Evolutionary conservation across 2,113 vertebrate genomes (phyloP).

Genomic region (Anolis carolinensis): DNA sequence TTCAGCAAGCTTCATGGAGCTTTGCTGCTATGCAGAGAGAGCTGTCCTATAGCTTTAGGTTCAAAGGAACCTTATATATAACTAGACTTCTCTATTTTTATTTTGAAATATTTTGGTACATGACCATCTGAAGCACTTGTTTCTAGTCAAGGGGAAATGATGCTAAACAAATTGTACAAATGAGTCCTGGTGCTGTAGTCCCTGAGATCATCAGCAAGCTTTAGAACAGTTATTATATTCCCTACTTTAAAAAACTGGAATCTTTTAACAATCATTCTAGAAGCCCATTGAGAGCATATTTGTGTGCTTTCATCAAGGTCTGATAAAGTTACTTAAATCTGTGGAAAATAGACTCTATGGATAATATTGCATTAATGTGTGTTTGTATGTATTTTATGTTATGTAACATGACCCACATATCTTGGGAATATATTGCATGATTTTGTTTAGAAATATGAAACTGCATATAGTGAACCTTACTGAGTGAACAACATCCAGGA

Average conservation of each 20-base stretch:
- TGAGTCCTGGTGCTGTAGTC: neutral
- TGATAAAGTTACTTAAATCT: constrained; percentile 25
- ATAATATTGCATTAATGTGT: neutral
- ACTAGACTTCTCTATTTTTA: neutral
- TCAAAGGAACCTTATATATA: neutral
- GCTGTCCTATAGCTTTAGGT: neutral
- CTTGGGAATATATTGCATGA: too few relatives aligned
- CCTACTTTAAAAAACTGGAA: constrained; percentile 2
- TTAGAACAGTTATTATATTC: neutral
- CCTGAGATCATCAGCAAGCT: neutral
- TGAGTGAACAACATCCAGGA: too few relatives aligned
- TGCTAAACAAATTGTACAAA: neutral
- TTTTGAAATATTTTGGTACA: neutral
- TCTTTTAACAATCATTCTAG: constrained; percentile 7
- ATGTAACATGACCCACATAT: too few relatives aligned
- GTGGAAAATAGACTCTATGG: neutral
- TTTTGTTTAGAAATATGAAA: neutral
- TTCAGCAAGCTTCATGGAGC: neutral
- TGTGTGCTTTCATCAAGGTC: constrained; percentile 7
- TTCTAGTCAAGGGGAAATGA: neutral
- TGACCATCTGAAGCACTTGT: neutral
- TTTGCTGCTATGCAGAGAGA: neutral
- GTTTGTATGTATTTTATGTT: too few relatives aligned
- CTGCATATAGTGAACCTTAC: neutral
- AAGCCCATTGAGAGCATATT: neutral